Evolutionary conservation across 1,140 invertebrate genomes (phyloP), one percentile per base, ranked within the genome.

Genomic region (Leguminivora glycinivorella): DNA sequence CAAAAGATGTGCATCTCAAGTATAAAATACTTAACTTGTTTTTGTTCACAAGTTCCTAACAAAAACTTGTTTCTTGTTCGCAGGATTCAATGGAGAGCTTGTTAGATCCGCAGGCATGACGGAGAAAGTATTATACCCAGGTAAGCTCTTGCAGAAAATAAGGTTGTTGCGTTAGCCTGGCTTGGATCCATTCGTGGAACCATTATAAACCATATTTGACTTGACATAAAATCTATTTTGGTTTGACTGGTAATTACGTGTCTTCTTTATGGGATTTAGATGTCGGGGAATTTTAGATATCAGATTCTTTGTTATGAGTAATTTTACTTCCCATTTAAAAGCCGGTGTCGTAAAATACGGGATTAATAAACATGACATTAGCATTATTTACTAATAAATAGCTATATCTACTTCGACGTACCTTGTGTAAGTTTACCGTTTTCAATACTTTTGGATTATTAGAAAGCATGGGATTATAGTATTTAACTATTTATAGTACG

Each of bases 101-200:
- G 56, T 74, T 83, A 83, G 83, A 89, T 68, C 84, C 78, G 77
- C 81, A 88, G 87, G 87, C 83, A 91, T 91, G 89, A 91, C 89
- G 84, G 89, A 91, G 75, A 89, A 91, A 78, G 80, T 91, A 69
- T 82, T 89, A 79, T 82, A 84, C 78, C 87, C 87, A 85, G 85
- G 89, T 91, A 77, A 84, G 85, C 81, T 25, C 4, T 56, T 29
- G 56, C 56, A 60, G 22, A 26, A 60, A 60, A 29, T 29, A 29
- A 47, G 34, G 67, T 68, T 68, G 67, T 47, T 29, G 12, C 25
- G 14, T 60, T 60, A 26, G 14, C 56, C 56, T n/a, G 26, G 25
- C 56, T 56, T 26, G 56, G 4, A n/a, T 25, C 2, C 10, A 58
- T 58, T 24, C 10, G 24, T 14, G 3, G 56, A 26, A 56, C 22